A percentile compares a stretch with the other conserved stretches of the same genome.
Conservation (phyloP, 2,113 vertebrate species). For the Polypterus bichir region DNA sequence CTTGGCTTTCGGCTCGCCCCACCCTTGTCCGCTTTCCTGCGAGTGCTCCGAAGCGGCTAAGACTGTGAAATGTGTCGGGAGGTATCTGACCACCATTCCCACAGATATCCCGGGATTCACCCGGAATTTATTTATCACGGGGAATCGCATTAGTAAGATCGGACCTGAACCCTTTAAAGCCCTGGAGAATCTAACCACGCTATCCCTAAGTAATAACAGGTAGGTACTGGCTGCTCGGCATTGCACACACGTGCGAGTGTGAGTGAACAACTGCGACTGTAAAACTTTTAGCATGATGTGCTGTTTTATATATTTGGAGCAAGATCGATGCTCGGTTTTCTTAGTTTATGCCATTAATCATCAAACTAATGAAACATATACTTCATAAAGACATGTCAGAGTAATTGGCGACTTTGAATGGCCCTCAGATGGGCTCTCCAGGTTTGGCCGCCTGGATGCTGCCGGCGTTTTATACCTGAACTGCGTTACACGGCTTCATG, state of each 20-base stretch:
- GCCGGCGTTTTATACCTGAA: too few relatives aligned
- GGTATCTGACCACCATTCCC: slow-evolving; percentile 39
- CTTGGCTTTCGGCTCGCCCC: slow-evolving; percentile 14
- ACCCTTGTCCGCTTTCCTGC: slow-evolving; percentile 45
- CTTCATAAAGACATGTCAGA: too few relatives aligned
- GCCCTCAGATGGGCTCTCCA: too few relatives aligned
- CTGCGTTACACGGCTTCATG: too few relatives aligned
- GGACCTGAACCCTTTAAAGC: slow-evolving; percentile 37
- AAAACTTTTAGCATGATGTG: background rate
- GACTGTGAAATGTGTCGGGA: slow-evolving; percentile 48
- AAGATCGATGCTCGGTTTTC: too few relatives aligned
- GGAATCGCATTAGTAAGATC: slow-evolving; percentile 41
- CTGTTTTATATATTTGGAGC: too few relatives aligned
- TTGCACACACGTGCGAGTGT: background rate
- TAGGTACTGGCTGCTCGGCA: slow-evolving; percentile 22
- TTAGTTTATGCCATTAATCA: too few relatives aligned
- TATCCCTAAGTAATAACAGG: slow-evolving; percentile 57
- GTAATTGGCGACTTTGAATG: too few relatives aligned
- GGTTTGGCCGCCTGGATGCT: too few relatives aligned
- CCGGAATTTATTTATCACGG: slow-evolving; percentile 41
- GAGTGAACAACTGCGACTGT: too few relatives aligned
- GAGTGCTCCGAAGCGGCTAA: slow-evolving; percentile 44
- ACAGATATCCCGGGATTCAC: slow-evolving; percentile 39
- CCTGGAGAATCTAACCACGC: slow-evolving; percentile 42
- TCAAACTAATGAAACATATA: too few relatives aligned